Conservation (phyloP, 2,888 invertebrate species). For the Biston betularia region DNA sequence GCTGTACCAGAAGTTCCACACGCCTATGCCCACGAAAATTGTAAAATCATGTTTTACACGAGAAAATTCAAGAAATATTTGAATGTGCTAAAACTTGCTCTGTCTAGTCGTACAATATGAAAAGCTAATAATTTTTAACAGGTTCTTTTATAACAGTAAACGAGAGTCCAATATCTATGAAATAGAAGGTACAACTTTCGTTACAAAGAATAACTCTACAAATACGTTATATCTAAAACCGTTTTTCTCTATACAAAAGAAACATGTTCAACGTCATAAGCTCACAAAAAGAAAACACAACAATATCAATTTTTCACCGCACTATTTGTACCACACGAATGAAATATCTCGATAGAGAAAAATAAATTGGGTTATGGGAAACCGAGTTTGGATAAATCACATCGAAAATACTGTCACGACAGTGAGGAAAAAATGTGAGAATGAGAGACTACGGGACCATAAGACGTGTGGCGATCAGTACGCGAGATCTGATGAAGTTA, state of each 20-base stretch:
- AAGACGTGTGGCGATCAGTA: slow-evolving; percentile 12
- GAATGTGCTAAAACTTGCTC: too few species aligned
- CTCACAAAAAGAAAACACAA: slow-evolving; percentile 35
- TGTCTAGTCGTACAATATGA: too few species aligned
- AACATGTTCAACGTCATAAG: slow-evolving; percentile 27
- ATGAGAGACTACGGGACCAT: slow-evolving; percentile 64
- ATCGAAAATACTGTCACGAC: slow-evolving; percentile 82
- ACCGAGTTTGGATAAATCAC: slow-evolving; percentile 77
- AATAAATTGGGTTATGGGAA: slow-evolving; percentile 82
- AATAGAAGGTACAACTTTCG: not conserved
- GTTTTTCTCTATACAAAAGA: slow-evolving; percentile 20
- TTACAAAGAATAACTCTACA: not conserved
- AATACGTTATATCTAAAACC: slow-evolving; percentile 1
- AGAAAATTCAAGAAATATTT: too few species aligned
- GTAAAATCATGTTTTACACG: too few species aligned
- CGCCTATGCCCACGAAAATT: too few species aligned
- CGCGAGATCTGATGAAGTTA: not conserved
- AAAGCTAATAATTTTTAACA: too few species aligned
- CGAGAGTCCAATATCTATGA: not conserved
- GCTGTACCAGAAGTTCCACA: too few species aligned
- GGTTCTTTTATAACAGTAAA: not conserved
- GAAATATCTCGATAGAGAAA: slow-evolving; percentile 63
- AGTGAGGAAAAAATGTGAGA: slow-evolving; percentile 69
- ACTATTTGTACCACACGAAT: slow-evolving; percentile 54
- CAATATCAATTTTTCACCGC: slow-evolving; percentile 45